Evolutionary conservation across 2,797 vertebrate genomes (phyloP).

Genomic region (Botia kubotai): DNA sequence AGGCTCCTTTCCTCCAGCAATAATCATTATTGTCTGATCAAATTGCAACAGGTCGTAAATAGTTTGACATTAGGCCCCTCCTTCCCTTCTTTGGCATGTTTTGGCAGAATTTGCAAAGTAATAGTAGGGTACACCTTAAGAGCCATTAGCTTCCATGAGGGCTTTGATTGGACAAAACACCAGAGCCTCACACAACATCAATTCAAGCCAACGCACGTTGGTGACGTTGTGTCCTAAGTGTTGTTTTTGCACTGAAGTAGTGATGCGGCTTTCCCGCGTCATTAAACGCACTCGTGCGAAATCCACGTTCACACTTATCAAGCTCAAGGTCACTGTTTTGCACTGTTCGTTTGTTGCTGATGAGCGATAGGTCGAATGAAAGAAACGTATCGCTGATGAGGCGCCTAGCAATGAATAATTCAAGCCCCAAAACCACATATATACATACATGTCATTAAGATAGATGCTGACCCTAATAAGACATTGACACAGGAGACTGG

Average conservation of each 20-base stretch:
- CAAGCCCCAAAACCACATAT: slow-evolving; percentile 54
- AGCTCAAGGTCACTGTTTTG: slow-evolving; percentile 17
- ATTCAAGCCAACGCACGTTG: not conserved
- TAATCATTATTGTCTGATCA: too few relatives aligned
- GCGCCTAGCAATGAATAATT: slow-evolving; percentile 56
- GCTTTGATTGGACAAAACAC: not conserved
- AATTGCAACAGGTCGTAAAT: too few relatives aligned
- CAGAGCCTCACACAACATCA: not conserved
- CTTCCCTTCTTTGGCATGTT: too few relatives aligned
- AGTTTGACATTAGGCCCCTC: too few relatives aligned
- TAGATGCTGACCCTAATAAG: slow-evolving; percentile 68
- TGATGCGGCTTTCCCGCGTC: not conserved
- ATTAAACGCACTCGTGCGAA: not conserved
- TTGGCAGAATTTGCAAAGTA: not conserved
- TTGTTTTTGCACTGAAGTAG: not conserved
- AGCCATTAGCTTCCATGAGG: too few relatives aligned
- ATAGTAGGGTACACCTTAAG: too few relatives aligned
- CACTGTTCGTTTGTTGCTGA: slow-evolving; percentile 3
- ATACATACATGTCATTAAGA: slow-evolving; percentile 63
- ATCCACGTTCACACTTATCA: not conserved
- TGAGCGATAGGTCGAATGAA: not conserved
- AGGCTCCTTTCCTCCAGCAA: too few relatives aligned
- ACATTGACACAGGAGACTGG: slow-evolving; percentile 67
- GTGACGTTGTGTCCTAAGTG: not conserved
- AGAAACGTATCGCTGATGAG: not conserved